Evolutionary conservation across 1,140 invertebrate species (phyloP), one percentile per base, ranked within the genome.

Genomic region (Nasonia giraulti): DNA sequence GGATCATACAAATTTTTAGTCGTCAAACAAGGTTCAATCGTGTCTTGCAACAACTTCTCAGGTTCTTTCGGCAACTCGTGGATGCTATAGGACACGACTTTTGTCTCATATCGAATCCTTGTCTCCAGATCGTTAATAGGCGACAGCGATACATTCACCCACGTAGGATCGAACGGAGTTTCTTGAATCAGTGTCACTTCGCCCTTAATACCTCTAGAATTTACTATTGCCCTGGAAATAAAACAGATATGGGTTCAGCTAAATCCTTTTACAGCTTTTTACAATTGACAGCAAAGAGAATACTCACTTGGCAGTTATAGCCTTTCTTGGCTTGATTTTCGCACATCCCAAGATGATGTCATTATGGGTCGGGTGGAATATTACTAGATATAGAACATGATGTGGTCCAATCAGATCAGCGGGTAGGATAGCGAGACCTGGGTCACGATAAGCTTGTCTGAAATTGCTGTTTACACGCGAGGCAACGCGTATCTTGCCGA

Each of bases 291-390:
- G 37, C 10, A 12, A 80, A 80, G 50, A 62, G 80, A 68, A 94
- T 37, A 37, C 95, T 95, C 92, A 97, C 96, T 96, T 97, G 33
- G 95, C 94, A 68, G 94, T 94, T 86, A 95, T 94, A 1, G 95
- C 93, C 87, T 94, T 94, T 31, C 95, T 94, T 37, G 95, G 93
- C 86, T 95, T 94, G 83, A 99, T 96, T 91, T 96, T 96, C 17
- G 97, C 96, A 91, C 98, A 99, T 0, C 95, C 95, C 86, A 98
- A 91, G 89, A 97, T 97, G 71, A 95, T 96, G 86, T 98, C 96
- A 2, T 94, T 91, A 90, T 97, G 96, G 69, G 95, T 95, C 80
- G 95, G 95, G 89, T 98, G 97, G 89, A 96, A 98, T 17, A 99
- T 93, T 11, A 98, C 97, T 27, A 98, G 92, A 91, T 97, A 98